phyloP scores from a whole-genome alignment of 2,113 vertebrate species.

The Crotalus tigris region DNA sequence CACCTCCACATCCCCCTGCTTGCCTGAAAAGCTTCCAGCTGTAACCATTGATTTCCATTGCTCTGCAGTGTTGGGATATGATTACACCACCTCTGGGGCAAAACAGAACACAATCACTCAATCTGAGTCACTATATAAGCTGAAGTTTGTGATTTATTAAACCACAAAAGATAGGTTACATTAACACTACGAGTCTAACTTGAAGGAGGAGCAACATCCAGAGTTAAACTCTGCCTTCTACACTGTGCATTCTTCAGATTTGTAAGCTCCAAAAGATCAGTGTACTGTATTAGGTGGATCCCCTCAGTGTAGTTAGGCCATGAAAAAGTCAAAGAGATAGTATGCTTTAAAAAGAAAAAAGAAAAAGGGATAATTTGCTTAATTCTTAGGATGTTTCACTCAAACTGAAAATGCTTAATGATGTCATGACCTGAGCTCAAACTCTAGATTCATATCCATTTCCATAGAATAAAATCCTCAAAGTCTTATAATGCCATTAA shows the following conservation, averaged over 20 bases:
- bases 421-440: conserved; percentile 19
- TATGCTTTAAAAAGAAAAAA: not conserved
- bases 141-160: conserved; percentile 67
- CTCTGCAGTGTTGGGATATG: conserved; percentile 55
- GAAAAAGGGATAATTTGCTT: not conserved
- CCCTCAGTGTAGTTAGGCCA: conserved; percentile 32
- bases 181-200: conserved; percentile 58
- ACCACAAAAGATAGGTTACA: conserved; percentile 68
- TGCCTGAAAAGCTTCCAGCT: conserved; percentile 60
- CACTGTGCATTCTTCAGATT: conserved; percentile 35
- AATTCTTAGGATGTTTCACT: conserved; percentile 39
- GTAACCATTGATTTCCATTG: conserved; percentile 61
- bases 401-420: conserved; percentile 37
- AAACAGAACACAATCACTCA: conserved; percentile 66
- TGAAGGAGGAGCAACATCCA: conserved; percentile 47
- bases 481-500: not conserved
- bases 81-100: conserved; percentile 62
- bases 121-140: conserved; percentile 72
- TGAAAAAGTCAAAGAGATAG: conserved; percentile 22
- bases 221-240: conserved; percentile 53
- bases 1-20: conserved; percentile 52
- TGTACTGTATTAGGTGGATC: conserved; percentile 28
- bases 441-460: conserved; percentile 51
- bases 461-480: conserved; percentile 36
- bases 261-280: conserved; percentile 43